phyloP scores from a whole-genome alignment of 2,113 vertebrate species.

The Rattus norvegicus region GRCr8 NC_086021.1:37381001-37381500 shows the following conservation, averaged over 20 bases:
- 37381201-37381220: neutral
- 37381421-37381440: neutral
- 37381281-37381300: neutral
- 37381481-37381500: constrained; percentile 83
- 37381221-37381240: neutral
- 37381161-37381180: neutral
- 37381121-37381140: neutral
- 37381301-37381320: neutral
- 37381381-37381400: neutral
- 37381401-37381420: no score
- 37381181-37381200: rapidly evolving
- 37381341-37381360: neutral
- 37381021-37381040: neutral
- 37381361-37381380: neutral
- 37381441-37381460: constrained; percentile 77
- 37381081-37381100: neutral
- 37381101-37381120: rapidly evolving
- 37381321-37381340: neutral
- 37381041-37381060: rapidly evolving
- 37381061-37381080: neutral
- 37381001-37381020: no score
- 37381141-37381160: neutral
- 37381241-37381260: neutral
- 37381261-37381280: neutral
- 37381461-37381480: constrained; percentile 88